Conservation (phyloP, 2,888 invertebrate species). For the Agrotis segetum region DNA sequence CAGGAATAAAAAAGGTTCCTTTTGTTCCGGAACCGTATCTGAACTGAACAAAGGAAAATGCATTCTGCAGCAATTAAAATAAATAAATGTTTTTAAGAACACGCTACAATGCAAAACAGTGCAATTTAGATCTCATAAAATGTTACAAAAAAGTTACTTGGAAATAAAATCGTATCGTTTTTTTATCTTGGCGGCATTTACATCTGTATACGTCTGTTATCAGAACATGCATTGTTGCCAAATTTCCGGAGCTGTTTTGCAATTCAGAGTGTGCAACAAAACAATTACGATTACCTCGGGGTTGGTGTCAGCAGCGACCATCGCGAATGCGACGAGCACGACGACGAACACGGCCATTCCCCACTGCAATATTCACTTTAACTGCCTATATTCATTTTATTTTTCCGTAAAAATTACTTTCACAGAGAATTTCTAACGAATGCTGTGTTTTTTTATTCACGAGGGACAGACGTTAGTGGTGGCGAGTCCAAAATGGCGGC, state of each 20-base stretch:
- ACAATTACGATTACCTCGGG: slow-evolving; percentile 76
- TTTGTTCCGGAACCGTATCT: slow-evolving; percentile 42
- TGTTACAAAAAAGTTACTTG: slow-evolving; percentile 26
- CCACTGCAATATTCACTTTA: slow-evolving; percentile 76
- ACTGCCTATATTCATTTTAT: slow-evolving; percentile 80
- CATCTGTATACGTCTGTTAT: slow-evolving; percentile 57
- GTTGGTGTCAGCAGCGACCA: slow-evolving; percentile 52
- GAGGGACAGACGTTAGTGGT: slow-evolving; percentile 44
- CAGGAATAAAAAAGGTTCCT: slow-evolving; percentile 25
- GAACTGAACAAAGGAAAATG: slow-evolving; percentile 48
- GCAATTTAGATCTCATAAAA: slow-evolving; percentile 55
- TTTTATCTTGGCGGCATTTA: slow-evolving; percentile 48
- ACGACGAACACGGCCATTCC: slow-evolving; percentile 71
- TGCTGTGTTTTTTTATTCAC: slow-evolving; percentile 58
- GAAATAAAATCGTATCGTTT: slow-evolving; percentile 50
- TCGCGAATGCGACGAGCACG: slow-evolving; percentile 67
- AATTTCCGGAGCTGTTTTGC: slow-evolving; percentile 57
- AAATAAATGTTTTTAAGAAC: slow-evolving; percentile 60
- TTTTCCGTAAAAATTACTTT: slow-evolving; percentile 72
- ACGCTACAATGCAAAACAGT: slow-evolving; percentile 41
- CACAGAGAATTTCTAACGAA: slow-evolving; percentile 71
- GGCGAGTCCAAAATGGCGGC: slow-evolving; percentile 45
- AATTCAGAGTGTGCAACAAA: slow-evolving; percentile 62
- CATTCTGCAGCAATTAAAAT: slow-evolving; percentile 46
- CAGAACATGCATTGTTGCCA: slow-evolving; percentile 55